Evolutionary conservation across 2,797 vertebrate genomes (phyloP).

Genomic region (Cyclura pinguis): DNA sequence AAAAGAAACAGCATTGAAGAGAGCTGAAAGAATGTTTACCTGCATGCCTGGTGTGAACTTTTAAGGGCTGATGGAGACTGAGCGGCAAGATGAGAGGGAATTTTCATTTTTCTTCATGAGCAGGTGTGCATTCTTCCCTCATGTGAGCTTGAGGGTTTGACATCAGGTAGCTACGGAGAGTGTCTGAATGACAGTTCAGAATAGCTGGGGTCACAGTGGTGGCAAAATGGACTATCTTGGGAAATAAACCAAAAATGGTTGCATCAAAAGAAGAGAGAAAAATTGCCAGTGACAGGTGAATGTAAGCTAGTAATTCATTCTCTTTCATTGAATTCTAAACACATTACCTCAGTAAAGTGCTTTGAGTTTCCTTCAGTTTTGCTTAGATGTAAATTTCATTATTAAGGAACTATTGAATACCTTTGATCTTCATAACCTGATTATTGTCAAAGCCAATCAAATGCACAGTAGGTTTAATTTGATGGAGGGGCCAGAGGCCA

Average conservation of each 20-base stretch:
- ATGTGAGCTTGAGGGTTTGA: neutral
- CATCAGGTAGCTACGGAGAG: neutral
- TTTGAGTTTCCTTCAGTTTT: constrained; percentile 55
- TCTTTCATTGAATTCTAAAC: constrained; percentile 67
- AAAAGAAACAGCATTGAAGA: neutral
- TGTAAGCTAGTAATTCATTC: constrained; percentile 73
- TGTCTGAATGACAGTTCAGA: constrained; percentile 55
- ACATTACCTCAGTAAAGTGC: constrained; percentile 59
- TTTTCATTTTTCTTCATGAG: constrained; percentile 16
- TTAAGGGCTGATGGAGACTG: constrained; percentile 3
- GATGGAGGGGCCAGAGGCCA: neutral
- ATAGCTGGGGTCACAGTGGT: constrained; percentile 45
- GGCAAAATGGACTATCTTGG: constrained; percentile 46
- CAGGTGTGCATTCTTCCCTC: constrained; percentile 41
- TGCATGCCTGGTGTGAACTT: constrained; percentile 24
- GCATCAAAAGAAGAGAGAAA: constrained; percentile 63
- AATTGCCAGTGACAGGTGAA: constrained; percentile 60
- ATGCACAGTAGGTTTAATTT: neutral
- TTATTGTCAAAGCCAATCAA: constrained; percentile 36
- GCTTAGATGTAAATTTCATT: neutral
- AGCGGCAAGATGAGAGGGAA: neutral
- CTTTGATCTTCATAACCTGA: constrained; percentile 11
- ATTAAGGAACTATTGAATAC: constrained; percentile 21
- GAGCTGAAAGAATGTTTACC: neutral
- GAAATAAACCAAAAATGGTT: constrained; percentile 66